Conservation (phyloP, 2,797 vertebrate species). For the Delichon dasypus region DNA sequence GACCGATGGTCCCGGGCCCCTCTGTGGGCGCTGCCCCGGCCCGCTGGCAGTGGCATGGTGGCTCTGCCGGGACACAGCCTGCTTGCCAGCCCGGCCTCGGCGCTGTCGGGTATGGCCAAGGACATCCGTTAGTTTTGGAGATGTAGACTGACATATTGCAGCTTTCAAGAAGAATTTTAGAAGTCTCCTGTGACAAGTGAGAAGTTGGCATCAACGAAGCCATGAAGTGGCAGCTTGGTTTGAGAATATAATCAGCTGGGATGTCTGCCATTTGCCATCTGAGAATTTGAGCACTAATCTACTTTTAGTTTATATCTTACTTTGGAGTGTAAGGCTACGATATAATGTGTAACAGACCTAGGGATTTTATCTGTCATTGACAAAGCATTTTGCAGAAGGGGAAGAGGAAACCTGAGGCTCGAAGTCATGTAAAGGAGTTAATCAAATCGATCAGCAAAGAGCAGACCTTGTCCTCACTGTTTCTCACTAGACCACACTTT, state of each 20-base stretch:
- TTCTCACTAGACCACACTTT: background rate
- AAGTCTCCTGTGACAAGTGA: background rate
- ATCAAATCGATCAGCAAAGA: background rate
- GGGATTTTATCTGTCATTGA: background rate
- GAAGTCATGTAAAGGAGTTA: background rate
- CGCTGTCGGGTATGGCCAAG: background rate
- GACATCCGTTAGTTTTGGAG: background rate
- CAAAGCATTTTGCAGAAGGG: background rate
- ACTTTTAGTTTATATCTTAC: background rate
- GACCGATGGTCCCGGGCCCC: background rate
- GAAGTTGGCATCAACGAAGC: background rate
- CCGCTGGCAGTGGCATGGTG: accelerated
- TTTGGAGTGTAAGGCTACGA: background rate
- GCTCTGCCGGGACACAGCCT: background rate
- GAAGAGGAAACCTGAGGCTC: background rate
- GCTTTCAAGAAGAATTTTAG: background rate
- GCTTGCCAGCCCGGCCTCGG: accelerated
- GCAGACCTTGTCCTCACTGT: background rate
- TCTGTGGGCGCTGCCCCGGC: background rate
- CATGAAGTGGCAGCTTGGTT: background rate
- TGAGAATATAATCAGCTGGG: background rate
- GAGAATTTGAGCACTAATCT: background rate
- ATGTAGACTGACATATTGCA: background rate
- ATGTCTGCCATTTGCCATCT: background rate
- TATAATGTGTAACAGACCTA: background rate